These are phyloP conservation scores for Andrena cerasifolii DNA, from an alignment of 1,140 invertebrate genomes.

Conservation along the genomic window DNA sequence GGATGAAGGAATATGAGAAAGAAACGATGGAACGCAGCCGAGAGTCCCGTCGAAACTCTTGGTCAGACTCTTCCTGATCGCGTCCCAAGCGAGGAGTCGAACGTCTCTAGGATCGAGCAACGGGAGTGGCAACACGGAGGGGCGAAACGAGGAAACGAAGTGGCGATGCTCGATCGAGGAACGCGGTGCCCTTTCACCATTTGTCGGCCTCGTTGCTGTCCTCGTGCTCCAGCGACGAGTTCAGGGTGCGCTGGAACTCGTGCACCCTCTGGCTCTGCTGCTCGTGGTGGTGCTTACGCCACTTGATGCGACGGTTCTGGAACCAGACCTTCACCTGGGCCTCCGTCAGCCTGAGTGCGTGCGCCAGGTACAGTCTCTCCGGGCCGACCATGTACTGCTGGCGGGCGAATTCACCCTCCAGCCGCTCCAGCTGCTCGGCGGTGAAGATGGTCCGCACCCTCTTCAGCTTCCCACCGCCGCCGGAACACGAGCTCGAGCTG, in stretches of 20 bases:
- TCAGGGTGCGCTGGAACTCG: slow-evolving; percentile 85
- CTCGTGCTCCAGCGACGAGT: slow-evolving; percentile 73
- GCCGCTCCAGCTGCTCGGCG: slow-evolving; percentile 93
- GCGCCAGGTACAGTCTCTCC: slow-evolving; percentile 93
- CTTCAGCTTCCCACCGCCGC: slow-evolving; percentile 83
- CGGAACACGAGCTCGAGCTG: slow-evolving; percentile 66
- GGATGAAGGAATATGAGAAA: too few relatives aligned
- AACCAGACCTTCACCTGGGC: slow-evolving; percentile 99
- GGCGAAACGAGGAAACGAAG: slow-evolving; percentile 23
- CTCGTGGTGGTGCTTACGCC: slow-evolving; percentile 96
- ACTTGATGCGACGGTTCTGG: slow-evolving; percentile 97
- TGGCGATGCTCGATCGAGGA: slow-evolving; percentile 38
- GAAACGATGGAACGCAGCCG: too few relatives aligned
- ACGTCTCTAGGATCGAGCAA: slow-evolving; percentile 9
- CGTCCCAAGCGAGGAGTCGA: neutral
- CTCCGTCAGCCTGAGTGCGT: slow-evolving; percentile 93
- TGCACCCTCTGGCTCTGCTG: slow-evolving; percentile 94
- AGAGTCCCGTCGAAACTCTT: neutral
- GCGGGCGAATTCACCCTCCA: slow-evolving; percentile 95
- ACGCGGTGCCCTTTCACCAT: slow-evolving; percentile 69
- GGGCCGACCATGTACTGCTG: slow-evolving; percentile 98
- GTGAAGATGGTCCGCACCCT: slow-evolving; percentile 97
- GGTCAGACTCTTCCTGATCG: neutral
- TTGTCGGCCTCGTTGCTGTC: slow-evolving; percentile 78
- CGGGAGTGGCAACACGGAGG: neutral